Conservation (phyloP, 1,140 invertebrate species). For the Bombus picipes region DNA sequence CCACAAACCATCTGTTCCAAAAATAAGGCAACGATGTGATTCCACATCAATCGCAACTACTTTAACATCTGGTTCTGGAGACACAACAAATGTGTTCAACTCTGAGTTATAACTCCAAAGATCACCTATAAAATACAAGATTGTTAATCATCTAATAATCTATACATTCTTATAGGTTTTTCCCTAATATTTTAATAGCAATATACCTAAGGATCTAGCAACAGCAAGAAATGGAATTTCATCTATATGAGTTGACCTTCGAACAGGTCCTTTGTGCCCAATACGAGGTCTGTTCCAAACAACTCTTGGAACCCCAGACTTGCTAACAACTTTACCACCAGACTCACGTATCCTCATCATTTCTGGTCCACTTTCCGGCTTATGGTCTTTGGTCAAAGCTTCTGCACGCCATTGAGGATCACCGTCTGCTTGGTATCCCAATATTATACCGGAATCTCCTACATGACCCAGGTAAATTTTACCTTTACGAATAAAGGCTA, state of each 20-base stretch:
- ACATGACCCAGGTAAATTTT: slow-evolving; percentile 99
- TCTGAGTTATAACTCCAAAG: slow-evolving; percentile 98
- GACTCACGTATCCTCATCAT: slow-evolving; percentile 92
- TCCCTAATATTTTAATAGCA: background rate
- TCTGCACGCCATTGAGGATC: slow-evolving; percentile 90
- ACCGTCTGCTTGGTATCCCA: slow-evolving; percentile 90
- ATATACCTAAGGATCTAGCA: slow-evolving; percentile 92
- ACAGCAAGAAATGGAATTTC: slow-evolving; percentile 98
- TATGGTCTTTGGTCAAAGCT: slow-evolving; percentile 95
- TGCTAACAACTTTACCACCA: slow-evolving; percentile 94
- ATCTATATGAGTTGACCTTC: slow-evolving; percentile 93
- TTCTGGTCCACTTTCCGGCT: slow-evolving; percentile 95
- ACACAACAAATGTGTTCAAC: slow-evolving; percentile 95
- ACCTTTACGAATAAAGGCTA: slow-evolving; percentile 95
- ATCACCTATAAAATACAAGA: slow-evolving; percentile 86
- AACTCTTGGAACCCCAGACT: slow-evolving; percentile 96
- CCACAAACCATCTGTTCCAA: slow-evolving; percentile 98
- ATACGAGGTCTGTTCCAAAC: slow-evolving; percentile 97
- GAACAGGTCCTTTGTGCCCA: slow-evolving; percentile 91
- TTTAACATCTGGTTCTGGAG: slow-evolving; percentile 97
- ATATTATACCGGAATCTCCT: slow-evolving; percentile 96
- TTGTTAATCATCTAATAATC: background rate
- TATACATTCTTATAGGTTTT: background rate
- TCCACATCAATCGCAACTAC: slow-evolving; percentile 93
- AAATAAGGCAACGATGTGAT: slow-evolving; percentile 92